Base-by-base conservation (phyloP, 2,888 invertebrate species). In the Odontomyia ornata region DNA sequence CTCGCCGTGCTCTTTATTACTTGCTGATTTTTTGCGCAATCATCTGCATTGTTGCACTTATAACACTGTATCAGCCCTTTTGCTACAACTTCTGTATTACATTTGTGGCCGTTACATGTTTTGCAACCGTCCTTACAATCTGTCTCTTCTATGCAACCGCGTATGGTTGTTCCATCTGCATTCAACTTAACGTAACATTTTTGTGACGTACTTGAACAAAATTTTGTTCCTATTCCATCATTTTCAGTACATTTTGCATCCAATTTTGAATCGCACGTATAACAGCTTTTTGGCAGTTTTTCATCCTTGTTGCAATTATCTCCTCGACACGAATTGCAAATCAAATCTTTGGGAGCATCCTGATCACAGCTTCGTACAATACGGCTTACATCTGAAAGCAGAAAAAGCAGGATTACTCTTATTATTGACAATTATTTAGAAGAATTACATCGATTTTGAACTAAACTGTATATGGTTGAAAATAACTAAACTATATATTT, bases 21-120 rank as follows among this genome's bases (percentile, higher is more conserved):
- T 1, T 7, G 23, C 9, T 25, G 30, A 7, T 69, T 76, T 18
- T 36, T 5, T 3, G 52, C 75, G 57, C 84, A 84, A 1, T 69
- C 80, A 1, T 62, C 7, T 25, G 36, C 1, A 69, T 21, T 1
- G n/a, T 47, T 43, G n/a, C 75, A 69, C 82, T 83, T 52, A 52
- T 80, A 81, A 69, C 84, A 84, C 0, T n/a, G 73, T 0, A 71
- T 62, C 64, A 82, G 82, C 13, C 80, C 75, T 1, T 47, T 15
- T 11, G 82, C 83, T 15, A 81, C 82, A 13, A 82, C 72, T 1
- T 80, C 82, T 2, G 65, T 75, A 64, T 84, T 84, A 52, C 84
- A 83, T 15, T 77, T 76, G 23, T 73, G 73, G 30, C 4, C 18
- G 1, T 60, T 23, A 15, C 73, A 73, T 11, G 7, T 43, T 36